A percentile compares a stretch with the other conserved stretches of the same genome.
Evolutionary conservation across 30 jellyfish, hydroid and myxozoan species (phyloP).

Genomic region (Phacellophora camtschatica): DNA sequence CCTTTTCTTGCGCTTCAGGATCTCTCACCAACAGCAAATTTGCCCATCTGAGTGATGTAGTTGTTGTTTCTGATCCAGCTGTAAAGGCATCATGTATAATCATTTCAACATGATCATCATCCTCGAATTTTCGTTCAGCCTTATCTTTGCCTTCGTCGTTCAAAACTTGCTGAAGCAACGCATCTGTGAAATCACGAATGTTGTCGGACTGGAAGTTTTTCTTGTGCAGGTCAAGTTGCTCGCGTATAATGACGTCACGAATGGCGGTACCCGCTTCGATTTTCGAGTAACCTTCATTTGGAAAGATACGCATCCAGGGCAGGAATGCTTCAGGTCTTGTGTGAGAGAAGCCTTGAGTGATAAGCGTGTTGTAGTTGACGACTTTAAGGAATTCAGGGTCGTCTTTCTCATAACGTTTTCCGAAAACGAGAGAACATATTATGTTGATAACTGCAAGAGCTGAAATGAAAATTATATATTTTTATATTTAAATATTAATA

Average conservation of each 20-base stretch:
- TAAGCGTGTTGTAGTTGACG: conserved; percentile 25
- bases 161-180: conserved; percentile 35
- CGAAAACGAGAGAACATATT: conserved; percentile 67
- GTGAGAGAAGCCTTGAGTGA: conserved; percentile 50
- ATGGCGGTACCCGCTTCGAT: not conserved
- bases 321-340: not conserved
- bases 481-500: too few species aligned
- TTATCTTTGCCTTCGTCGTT: not conserved
- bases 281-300: not conserved
- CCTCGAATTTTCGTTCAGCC: not conserved
- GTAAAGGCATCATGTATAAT: conserved; percentile 54
- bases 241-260: conserved; percentile 59
- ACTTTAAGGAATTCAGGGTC: conserved; percentile 73
- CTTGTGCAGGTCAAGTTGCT: conserved; percentile 59
- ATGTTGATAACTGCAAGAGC: conserved; percentile 79
- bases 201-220: conserved; percentile 46
- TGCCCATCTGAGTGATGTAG: conserved; percentile 75
- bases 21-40: conserved; percentile 40
- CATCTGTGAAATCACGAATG: conserved; percentile 83
- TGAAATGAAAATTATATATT: not conserved
- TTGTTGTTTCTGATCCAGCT: conserved; percentile 82
- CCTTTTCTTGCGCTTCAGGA: conserved; percentile 66
- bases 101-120: conserved; percentile 62
- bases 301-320: not conserved
- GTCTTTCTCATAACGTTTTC: conserved; percentile 60